These are phyloP conservation scores for Sebastes nivosus DNA, from an alignment of 2,797 vertebrate species.

Conservation along the genomic window DNA sequence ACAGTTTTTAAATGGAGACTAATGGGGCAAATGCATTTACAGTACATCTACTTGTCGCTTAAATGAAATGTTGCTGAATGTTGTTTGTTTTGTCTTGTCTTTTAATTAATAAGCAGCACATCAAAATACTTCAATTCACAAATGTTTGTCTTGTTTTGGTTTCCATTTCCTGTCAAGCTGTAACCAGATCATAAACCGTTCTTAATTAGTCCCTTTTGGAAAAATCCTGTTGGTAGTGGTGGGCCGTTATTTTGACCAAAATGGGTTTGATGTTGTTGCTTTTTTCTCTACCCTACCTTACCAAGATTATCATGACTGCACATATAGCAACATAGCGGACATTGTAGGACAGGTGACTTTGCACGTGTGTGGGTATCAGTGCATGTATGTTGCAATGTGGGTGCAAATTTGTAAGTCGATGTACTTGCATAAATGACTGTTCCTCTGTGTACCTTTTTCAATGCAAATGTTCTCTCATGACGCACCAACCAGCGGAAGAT, in stretches of 20 bases:
- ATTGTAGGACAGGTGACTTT: conserved; percentile 2
- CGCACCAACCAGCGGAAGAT: conserved; percentile 21
- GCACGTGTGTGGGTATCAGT: conserved; percentile 1
- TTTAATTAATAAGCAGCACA: not conserved
- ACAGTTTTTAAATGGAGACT: not conserved
- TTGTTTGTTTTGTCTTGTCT: not conserved
- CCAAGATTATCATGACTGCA: not conserved
- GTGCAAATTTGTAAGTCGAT: not conserved
- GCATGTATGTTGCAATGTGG: conserved; percentile 3
- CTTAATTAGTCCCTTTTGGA: not conserved
- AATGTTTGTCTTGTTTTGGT: not conserved
- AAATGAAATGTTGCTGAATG: not conserved
- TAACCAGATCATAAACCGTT: not conserved
- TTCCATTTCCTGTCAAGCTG: not conserved
- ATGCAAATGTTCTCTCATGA: conserved; percentile 9
- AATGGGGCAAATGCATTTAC: not conserved
- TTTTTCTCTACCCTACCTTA: not conserved
- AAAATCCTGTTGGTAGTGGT: not conserved
- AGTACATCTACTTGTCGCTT: not conserved
- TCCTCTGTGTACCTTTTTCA: not conserved
- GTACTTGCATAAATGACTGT: not conserved
- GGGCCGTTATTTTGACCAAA: not conserved
- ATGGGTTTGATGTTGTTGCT: not conserved
- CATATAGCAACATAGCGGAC: not conserved
- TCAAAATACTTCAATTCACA: not conserved